These are phyloP conservation scores for Alca torda DNA, from an alignment of 2,797 vertebrate genomes.

Conservation along the genomic window DNA sequence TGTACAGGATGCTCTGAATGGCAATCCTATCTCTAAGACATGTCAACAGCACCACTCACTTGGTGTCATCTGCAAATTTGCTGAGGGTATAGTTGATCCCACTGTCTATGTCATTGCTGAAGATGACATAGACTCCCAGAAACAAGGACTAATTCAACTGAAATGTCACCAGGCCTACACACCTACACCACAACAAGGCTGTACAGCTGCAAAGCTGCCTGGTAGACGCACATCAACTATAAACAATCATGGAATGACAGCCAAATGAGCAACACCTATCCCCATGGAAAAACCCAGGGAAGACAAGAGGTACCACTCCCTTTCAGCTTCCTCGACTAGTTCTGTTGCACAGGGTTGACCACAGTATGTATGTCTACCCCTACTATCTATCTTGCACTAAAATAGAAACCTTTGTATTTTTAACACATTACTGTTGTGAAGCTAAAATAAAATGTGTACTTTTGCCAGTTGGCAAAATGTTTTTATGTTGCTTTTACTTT, in stretches of 20 bases:
- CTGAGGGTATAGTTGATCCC: not conserved
- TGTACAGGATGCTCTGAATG: not conserved
- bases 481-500: not conserved
- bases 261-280: not conserved
- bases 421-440: not conserved
- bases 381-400: not conserved
- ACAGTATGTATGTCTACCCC: not conserved
- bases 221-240: not conserved
- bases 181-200: not conserved
- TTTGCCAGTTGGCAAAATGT: not conserved
- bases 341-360: not conserved
- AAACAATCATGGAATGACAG: not conserved
- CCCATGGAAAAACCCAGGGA: not conserved
- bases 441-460: not conserved
- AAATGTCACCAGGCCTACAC: not conserved
- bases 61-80: not conserved
- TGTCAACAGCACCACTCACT: not conserved
- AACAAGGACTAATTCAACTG: not conserved
- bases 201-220: not conserved
- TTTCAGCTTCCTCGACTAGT: not conserved
- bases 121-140: not conserved
- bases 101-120: not conserved
- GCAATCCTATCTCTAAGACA: not conserved
- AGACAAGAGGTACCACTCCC: not conserved
- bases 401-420: not conserved